Conservation (phyloP, 2,113 vertebrate species). For the Corythornis madagascariensis region DNA sequence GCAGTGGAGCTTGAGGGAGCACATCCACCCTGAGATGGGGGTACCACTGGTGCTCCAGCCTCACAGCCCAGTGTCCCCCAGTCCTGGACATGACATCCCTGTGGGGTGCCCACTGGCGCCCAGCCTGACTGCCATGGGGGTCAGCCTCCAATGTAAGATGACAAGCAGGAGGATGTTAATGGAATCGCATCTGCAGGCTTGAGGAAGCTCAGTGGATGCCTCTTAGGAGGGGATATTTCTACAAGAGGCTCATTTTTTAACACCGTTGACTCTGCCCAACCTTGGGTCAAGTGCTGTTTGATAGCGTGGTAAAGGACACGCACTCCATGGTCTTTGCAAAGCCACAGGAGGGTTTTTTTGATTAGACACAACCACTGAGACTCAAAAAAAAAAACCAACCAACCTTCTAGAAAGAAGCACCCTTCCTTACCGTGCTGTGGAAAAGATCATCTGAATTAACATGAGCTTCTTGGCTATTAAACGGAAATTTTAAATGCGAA, state of each 20-base stretch:
- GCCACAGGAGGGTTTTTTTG: not conserved
- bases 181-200: not conserved
- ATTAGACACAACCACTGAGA: not conserved
- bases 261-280: not conserved
- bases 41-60: not conserved
- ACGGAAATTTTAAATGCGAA: conserved; percentile 15
- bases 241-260: not conserved
- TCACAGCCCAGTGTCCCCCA: not conserved
- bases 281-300: not conserved
- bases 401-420: not conserved
- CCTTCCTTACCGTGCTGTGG: accelerated
- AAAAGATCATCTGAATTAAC: conserved; percentile 50
- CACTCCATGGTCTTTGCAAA: not conserved
- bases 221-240: not conserved
- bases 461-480: conserved; percentile 49
- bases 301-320: accelerated
- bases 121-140: not conserved
- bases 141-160: not conserved
- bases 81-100: accelerated
- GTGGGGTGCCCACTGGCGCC: accelerated
- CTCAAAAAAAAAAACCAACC: not conserved
- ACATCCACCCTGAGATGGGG: not conserved
- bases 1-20: not conserved
- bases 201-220: not conserved
- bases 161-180: accelerated